Conservation (phyloP, 2,888 invertebrate species). For the Dorcus parallelipipedus region DNA sequence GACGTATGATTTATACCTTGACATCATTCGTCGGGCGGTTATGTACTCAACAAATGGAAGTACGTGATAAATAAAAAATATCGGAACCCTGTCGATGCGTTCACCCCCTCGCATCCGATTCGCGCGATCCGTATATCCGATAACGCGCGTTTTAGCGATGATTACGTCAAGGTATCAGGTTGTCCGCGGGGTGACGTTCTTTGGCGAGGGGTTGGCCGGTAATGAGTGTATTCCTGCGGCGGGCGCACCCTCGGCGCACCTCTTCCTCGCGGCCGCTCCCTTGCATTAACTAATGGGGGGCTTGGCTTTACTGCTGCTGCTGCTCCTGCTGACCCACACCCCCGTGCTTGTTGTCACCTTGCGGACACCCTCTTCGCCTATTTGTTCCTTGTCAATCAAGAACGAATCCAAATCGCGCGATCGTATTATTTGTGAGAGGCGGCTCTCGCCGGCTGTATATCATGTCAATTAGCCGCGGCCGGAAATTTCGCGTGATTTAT, state of each 20-base stretch:
- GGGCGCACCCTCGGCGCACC: conserved; percentile 25
- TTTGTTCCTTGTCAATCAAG: too few species aligned
- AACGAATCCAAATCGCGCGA: too few species aligned
- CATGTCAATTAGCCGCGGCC: too few species aligned
- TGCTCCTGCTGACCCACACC: too few species aligned
- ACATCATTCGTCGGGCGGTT: too few species aligned
- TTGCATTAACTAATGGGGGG: conserved; percentile 40
- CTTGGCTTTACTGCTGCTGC: conserved; percentile 25
- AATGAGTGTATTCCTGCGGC: conserved; percentile 27
- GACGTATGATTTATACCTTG: too few species aligned
- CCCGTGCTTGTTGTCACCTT: too few species aligned
- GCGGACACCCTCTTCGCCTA: too few species aligned
- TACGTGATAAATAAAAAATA: not conserved
- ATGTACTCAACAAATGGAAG: not conserved
- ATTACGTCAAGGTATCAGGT: conserved; percentile 1
- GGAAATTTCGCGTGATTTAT: too few species aligned
- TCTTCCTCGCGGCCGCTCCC: conserved; percentile 33
- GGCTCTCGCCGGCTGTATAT: too few species aligned
- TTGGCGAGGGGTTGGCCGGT: conserved; percentile 17
- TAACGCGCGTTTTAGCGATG: conserved; percentile 1
- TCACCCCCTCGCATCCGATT: not conserved
- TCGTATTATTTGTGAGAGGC: too few species aligned
- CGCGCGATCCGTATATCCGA: not conserved
- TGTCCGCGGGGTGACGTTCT: conserved; percentile 1
- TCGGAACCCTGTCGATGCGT: not conserved